Evolutionary conservation across 2,797 vertebrate species (phyloP).

Genomic region (Tapirus indicus): DNA sequence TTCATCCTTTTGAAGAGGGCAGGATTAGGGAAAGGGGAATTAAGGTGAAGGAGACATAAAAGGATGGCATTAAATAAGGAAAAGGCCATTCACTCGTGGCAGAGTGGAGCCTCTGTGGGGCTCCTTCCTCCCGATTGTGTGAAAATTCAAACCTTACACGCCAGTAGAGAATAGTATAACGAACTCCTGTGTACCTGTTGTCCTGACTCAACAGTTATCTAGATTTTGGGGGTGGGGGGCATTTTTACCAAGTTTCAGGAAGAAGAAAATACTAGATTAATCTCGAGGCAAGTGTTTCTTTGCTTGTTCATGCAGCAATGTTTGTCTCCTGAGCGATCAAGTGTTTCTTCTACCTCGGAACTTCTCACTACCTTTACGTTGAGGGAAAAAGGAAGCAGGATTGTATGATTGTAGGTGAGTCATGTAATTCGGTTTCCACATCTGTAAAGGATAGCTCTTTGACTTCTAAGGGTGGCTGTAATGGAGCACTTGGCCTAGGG

Average conservation of each 20-base stretch:
- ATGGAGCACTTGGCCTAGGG: too few species aligned
- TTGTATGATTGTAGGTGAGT: neutral
- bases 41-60: neutral
- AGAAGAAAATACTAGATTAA: neutral
- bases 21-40: neutral
- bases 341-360: neutral
- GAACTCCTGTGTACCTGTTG: neutral
- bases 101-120: neutral
- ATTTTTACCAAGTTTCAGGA: neutral
- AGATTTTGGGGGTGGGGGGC: neutral
- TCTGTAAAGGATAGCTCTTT: neutral
- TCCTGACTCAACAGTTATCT: neutral
- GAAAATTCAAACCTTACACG: neutral
- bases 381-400: neutral
- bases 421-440: neutral
- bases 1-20: neutral
- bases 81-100: neutral
- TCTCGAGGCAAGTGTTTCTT: neutral
- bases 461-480: neutral
- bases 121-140: neutral
- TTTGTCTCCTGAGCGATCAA: neutral
- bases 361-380: neutral
- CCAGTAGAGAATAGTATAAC: accelerated
- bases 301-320: neutral
- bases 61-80: neutral